Evolutionary conservation across 1,140 invertebrate species (phyloP).

Genomic region (Zophobas atratus): DNA sequence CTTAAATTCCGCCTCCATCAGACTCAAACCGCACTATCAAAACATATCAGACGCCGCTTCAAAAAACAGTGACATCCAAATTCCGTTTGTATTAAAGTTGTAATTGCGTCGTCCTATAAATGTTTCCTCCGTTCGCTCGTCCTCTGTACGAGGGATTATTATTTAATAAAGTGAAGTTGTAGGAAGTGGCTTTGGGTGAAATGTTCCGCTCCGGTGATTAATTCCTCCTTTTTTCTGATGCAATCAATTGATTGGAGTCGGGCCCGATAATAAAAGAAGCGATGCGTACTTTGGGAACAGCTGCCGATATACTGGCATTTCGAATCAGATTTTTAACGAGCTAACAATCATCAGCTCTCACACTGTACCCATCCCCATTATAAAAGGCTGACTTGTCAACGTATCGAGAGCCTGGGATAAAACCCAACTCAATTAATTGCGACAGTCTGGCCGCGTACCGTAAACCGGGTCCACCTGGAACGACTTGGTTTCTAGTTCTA

Average conservation of each 20-base stretch:
- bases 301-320: constrained; percentile 19
- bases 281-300: constrained; percentile 12
- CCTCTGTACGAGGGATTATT: neutral
- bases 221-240: constrained; percentile 1
- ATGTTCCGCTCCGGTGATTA: constrained; percentile 6
- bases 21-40: too few species aligned
- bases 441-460: neutral
- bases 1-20: too few species aligned
- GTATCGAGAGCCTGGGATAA: neutral
- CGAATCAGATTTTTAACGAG: constrained; percentile 30
- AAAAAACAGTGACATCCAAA: too few species aligned
- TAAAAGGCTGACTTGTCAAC: constrained; percentile 25
- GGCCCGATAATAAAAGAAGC: neutral
- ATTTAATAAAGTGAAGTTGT: constrained; percentile 3
- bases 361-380: neutral
- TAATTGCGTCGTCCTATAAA: neutral
- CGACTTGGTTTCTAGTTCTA: too few species aligned
- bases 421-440: neutral
- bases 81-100: too few species aligned
- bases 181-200: constrained; percentile 3
- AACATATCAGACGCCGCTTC: too few species aligned
- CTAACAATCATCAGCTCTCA: neutral
- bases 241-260: constrained; percentile 2
- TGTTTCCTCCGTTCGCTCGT: neutral
- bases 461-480: too few species aligned